Percentiles rank a stretch among this genome's conserved stretches.
Evolutionary conservation across 2,797 vertebrate genomes (phyloP).

Genomic region (Hybognathus amarus): DNA sequence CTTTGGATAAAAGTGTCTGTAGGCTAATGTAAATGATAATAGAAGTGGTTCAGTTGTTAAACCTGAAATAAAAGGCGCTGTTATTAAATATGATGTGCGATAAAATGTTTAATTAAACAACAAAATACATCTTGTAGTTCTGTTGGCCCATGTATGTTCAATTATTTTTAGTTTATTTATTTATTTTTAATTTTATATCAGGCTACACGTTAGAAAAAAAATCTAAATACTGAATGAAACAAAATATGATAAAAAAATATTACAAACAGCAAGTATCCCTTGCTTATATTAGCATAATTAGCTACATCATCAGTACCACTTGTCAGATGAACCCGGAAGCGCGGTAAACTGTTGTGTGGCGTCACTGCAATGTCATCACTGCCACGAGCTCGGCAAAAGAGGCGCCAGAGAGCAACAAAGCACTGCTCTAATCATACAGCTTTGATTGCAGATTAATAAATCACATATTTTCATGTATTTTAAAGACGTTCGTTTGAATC

Average conservation of each 20-base stretch:
- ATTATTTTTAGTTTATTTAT: background rate
- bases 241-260: background rate
- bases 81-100: background rate
- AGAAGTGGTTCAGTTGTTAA: no score
- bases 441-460: conserved; percentile 34
- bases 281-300: background rate
- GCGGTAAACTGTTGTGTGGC: background rate
- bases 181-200: background rate
- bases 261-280: background rate
- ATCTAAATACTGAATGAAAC: background rate
- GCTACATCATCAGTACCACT: background rate
- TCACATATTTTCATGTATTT: background rate
- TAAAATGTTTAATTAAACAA: background rate
- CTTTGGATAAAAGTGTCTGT: no score
- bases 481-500: background rate
- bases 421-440: background rate
- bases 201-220: no score
- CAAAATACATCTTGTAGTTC: background rate
- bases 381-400: conserved; percentile 37
- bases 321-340: background rate
- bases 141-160: background rate
- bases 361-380: background rate
- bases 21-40: no score
- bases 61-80: background rate
- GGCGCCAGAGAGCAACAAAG: conserved; percentile 45